A percentile compares a stretch with the other conserved stretches of the same genome.
Evolutionary conservation across 2,113 vertebrate genomes (phyloP).

Genomic region (Sinocyclocheilus grahami): DNA sequence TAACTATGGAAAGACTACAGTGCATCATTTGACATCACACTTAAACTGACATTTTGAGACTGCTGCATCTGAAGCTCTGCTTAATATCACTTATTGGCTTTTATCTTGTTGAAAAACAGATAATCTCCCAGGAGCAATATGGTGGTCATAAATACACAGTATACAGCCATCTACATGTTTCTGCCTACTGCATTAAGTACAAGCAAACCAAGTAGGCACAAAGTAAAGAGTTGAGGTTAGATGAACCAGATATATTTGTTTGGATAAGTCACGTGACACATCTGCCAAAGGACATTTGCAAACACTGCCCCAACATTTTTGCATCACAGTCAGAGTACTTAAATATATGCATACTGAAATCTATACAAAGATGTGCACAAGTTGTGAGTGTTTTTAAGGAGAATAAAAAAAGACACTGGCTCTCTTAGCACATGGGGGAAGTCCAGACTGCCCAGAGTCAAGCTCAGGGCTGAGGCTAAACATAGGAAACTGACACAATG

Average conservation of each 20-base stretch:
- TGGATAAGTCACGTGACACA: constrained; percentile 19
- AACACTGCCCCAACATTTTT: constrained; percentile 14
- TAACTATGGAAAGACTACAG: neutral
- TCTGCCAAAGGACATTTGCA: constrained; percentile 37
- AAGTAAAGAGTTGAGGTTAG: constrained; percentile 47
- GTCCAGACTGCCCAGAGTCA: constrained; percentile 27
- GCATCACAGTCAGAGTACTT: neutral
- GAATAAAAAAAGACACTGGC: neutral
- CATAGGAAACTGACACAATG: constrained; percentile 49
- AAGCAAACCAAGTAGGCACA: neutral
- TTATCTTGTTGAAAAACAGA: neutral
- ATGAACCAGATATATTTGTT: constrained; percentile 36
- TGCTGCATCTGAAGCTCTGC: neutral
- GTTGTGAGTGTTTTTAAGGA: neutral
- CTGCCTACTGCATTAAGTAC: constrained; percentile 16
- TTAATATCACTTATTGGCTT: neutral
- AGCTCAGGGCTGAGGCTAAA: constrained; percentile 30
- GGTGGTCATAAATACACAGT: constrained; percentile 19
- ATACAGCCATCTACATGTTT: constrained; percentile 38
- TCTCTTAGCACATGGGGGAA: constrained; percentile 2
- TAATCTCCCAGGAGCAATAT: neutral
- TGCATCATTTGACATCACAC: neutral
- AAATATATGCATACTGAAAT: neutral
- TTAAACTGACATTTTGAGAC: neutral
- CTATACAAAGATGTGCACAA: neutral